Evolutionary conservation across 2,888 invertebrate genomes (phyloP), one percentile per base, ranked within the genome.

Genomic region (Anodontia alba): DNA sequence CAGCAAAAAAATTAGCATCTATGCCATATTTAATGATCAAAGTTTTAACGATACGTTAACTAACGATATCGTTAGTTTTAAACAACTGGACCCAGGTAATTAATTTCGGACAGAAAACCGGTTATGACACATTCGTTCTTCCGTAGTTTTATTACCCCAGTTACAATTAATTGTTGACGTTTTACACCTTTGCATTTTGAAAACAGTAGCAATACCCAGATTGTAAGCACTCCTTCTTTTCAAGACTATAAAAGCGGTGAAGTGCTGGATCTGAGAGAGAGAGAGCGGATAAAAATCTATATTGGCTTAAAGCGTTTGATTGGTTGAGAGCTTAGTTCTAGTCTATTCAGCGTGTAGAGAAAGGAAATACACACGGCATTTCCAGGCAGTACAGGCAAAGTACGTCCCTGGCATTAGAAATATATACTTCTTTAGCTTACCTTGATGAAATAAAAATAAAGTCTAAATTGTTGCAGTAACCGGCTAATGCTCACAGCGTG

Each of bases 241-340:
- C 7, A n/a, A 20, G 54, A 46, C 46, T 54, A 54, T 54, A 54
- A 54, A 26, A 26, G 54, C 26, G 7, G 23, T 26, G 23, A 23
- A 26, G 15, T 12, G 5, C 23, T 23, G 23, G 23, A 12, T 38
- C 38, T 38, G 38, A 38, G 38, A 38, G 38, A 38, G 12, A 38
- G 12, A n/a, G n/a, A n/a, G n/a, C 49, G n/a, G 54, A 26, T 10
- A 26, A 62, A 62, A 62, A 62, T 62, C 62, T 20, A 62, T 62
- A 62, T 62, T 29, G 62, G 17, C 12, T 62, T 62, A 1, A 54
- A 54, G 54, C 26, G 54, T 54, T 62, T 62, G 33, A 62, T 62
- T 33, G 33, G 62, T 23, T 17, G 33, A 31, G 62, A 62, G 62
- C 62, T 62, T 31, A 33, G 1, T n/a, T 62, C 62, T 31, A 62